Evolutionary conservation across 2,113 vertebrate genomes (phyloP).

Genomic region (Pseudorectes ferrugineus): DNA sequence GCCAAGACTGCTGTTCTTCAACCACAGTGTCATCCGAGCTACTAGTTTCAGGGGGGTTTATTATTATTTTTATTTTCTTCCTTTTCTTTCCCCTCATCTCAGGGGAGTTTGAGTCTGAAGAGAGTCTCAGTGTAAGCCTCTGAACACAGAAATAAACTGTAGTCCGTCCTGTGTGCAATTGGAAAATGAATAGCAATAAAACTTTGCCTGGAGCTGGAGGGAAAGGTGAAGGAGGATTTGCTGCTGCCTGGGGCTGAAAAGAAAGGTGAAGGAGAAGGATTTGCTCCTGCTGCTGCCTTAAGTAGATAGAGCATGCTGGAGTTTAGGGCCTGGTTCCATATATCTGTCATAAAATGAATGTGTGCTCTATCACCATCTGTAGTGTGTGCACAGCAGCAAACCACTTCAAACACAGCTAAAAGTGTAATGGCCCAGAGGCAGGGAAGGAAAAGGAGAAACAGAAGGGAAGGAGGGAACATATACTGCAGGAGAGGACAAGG

Average conservation of each 20-base stretch:
- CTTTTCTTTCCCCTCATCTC: neutral
- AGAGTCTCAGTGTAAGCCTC: neutral
- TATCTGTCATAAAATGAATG: neutral
- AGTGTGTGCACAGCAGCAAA: neutral
- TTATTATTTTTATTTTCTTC: neutral
- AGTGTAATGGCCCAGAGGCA: neutral
- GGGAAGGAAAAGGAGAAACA: neutral
- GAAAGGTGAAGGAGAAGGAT: neutral
- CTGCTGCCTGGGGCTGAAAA: neutral
- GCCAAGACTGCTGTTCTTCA: neutral
- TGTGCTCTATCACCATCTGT: neutral
- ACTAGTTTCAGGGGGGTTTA: neutral
- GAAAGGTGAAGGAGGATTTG: neutral
- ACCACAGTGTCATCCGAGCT: rapidly evolving
- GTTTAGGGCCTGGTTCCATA: neutral
- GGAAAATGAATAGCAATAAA: neutral
- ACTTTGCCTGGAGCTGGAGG: neutral
- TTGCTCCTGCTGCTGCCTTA: neutral
- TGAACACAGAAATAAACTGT: neutral
- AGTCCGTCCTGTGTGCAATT: neutral
- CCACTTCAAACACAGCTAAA: neutral
- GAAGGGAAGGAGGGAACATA: neutral
- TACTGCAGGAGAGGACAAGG: neutral
- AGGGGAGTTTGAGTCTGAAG: neutral
- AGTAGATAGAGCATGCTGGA: neutral